Percentiles rank a stretch among this genome's conserved stretches.
These are phyloP conservation scores for Cyphomyrmex costatus DNA, from an alignment of 1,140 invertebrate species.

Conservation along the genomic window DNA sequence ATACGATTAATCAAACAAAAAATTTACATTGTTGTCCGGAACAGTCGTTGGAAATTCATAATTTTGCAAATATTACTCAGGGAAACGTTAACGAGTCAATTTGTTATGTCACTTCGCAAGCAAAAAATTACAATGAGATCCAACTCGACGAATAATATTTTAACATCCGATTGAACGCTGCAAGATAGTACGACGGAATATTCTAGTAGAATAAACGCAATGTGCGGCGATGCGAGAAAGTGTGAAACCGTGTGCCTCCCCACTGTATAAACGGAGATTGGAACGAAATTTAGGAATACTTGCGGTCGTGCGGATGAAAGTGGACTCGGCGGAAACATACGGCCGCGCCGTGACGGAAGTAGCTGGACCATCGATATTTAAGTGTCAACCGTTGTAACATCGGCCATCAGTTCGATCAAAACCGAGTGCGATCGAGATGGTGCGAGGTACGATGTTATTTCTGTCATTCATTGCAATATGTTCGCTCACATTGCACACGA, in stretches of 20 bases:
- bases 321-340: slow-evolving; percentile 58
- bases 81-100: background rate
- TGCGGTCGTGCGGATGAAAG: slow-evolving; percentile 72
- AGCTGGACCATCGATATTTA: slow-evolving; percentile 71
- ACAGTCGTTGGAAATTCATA: background rate
- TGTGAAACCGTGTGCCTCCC: slow-evolving; percentile 57
- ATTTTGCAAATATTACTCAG: slow-evolving; percentile 14
- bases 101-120: slow-evolving; percentile 25
- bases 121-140: slow-evolving; percentile 2
- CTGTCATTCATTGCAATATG: slow-evolving; percentile 32
- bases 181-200: slow-evolving; percentile 12
- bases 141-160: slow-evolving; percentile 17
- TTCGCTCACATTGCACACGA: slow-evolving; percentile 31
- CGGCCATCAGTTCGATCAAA: slow-evolving; percentile 66
- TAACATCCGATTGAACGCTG: background rate
- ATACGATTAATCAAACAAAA: slow-evolving; percentile 13
- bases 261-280: slow-evolving; percentile 42
- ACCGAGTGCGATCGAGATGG: slow-evolving; percentile 30
- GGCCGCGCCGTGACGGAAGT: slow-evolving; percentile 60
- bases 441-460: slow-evolving; percentile 25
- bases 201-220: slow-evolving; percentile 52
- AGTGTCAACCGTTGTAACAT: slow-evolving; percentile 60
- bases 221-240: slow-evolving; percentile 62
- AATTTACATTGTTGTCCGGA: background rate
- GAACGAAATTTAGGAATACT: slow-evolving; percentile 55